Conservation (phyloP, 2,888 invertebrate species). For the Harpalus rufipes region DNA sequence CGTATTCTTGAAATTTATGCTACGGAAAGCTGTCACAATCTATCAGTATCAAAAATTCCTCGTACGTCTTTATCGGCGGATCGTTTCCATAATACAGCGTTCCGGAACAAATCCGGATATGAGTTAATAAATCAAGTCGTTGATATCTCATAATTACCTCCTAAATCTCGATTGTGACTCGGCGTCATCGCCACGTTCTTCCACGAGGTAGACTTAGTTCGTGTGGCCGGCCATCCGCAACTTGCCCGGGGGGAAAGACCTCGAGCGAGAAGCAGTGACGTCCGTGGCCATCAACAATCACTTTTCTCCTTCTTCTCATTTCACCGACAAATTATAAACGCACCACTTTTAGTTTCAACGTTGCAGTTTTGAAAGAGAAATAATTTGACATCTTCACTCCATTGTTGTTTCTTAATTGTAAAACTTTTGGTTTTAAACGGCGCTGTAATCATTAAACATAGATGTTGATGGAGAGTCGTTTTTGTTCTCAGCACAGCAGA, state of each 20-base stretch:
- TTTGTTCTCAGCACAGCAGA: too few relatives aligned
- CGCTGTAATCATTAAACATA: too few relatives aligned
- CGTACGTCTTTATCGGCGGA: slow-evolving; percentile 49
- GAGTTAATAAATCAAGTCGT: slow-evolving; percentile 58
- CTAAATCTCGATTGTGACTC: slow-evolving; percentile 53
- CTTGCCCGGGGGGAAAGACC: slow-evolving; percentile 55
- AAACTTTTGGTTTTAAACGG: background rate
- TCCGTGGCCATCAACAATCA: slow-evolving; percentile 4
- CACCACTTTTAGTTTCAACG: background rate
- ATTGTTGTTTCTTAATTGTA: background rate
- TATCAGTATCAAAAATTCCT: slow-evolving; percentile 54
- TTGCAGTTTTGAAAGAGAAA: background rate
- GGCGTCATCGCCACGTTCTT: slow-evolving; percentile 22
- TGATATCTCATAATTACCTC: slow-evolving; percentile 58
- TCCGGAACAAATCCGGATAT: slow-evolving; percentile 62
- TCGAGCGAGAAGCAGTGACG: slow-evolving; percentile 38
- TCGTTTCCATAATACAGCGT: slow-evolving; percentile 47
- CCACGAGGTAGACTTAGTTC: slow-evolving; percentile 26
- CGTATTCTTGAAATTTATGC: slow-evolving; percentile 44
- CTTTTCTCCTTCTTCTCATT: background rate
- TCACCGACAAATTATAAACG: background rate
- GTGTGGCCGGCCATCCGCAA: slow-evolving; percentile 55
- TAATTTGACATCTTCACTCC: background rate
- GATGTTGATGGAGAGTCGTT: too few relatives aligned
- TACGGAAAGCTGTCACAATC: slow-evolving; percentile 47